Evolutionary conservation across 2,113 vertebrate genomes (phyloP).

Genomic region (Trogon melanurus): DNA sequence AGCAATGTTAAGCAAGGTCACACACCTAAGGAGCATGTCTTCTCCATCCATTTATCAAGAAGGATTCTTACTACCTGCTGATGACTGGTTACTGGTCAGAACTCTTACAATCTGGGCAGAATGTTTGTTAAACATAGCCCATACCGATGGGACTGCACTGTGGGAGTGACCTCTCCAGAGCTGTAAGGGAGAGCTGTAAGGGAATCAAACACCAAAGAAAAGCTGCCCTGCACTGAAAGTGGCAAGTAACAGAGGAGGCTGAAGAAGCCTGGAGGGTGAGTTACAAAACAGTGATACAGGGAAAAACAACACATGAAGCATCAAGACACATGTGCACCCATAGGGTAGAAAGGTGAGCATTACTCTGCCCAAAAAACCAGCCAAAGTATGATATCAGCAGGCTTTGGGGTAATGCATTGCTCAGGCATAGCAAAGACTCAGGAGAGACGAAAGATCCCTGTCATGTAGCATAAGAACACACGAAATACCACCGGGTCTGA

Average conservation of each 20-base stretch:
- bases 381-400: accelerated
- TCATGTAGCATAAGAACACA: accelerated
- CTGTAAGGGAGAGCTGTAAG: too few relatives aligned
- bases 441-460: too few relatives aligned
- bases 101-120: too few relatives aligned
- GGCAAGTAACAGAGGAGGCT: not conserved
- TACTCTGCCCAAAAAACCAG: not conserved
- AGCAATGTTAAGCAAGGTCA: not conserved
- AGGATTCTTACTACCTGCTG: not conserved
- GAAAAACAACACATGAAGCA: not conserved
- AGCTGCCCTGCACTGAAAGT: not conserved
- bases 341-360: not conserved
- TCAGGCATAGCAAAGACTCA: not conserved
- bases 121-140: too few relatives aligned
- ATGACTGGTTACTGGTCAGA: not conserved
- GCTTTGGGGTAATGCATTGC: not conserved
- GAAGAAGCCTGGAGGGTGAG: not conserved
- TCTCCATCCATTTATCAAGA: not conserved
- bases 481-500: not conserved
- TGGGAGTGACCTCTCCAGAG: not conserved
- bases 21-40: not conserved
- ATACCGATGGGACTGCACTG: not conserved
- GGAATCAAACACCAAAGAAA: not conserved
- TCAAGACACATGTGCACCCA: not conserved
- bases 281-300: not conserved